A percentile compares a stretch with the other conserved stretches of the same genome.
Evolutionary conservation across 2,797 vertebrate species (phyloP).

Genomic region (Fistularia tabacaria): DNA sequence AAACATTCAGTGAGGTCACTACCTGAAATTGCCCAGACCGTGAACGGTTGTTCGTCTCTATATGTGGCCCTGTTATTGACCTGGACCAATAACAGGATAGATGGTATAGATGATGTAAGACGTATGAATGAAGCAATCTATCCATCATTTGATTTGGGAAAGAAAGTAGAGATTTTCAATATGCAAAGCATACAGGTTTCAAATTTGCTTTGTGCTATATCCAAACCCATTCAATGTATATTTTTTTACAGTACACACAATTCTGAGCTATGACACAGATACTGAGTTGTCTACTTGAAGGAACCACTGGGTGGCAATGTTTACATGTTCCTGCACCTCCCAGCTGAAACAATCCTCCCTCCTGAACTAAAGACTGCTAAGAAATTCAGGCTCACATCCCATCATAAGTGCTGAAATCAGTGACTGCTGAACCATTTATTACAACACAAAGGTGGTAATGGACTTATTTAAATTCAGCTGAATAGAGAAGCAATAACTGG

Average conservation of each 20-base stretch:
- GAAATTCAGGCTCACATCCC: not conserved
- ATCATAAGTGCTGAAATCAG: conserved; percentile 7
- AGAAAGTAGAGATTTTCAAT: too few species aligned
- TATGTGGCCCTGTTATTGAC: too few species aligned
- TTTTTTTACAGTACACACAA: not conserved
- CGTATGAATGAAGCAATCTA: too few species aligned
- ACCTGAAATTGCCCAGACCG: too few species aligned
- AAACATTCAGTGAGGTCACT: too few species aligned
- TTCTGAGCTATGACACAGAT: not conserved
- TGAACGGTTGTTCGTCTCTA: too few species aligned
- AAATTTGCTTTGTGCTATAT: too few species aligned
- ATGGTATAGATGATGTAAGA: too few species aligned
- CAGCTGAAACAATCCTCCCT: not conserved
- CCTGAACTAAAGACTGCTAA: not conserved
- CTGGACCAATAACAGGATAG: too few species aligned
- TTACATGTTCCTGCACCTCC: not conserved
- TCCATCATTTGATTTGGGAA: too few species aligned
- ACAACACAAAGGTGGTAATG: conserved; percentile 33
- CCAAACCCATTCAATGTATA: not conserved
- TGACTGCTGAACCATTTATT: conserved; percentile 16
- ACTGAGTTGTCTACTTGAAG: not conserved
- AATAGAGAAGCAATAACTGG: conserved; percentile 11
- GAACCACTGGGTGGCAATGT: conserved; percentile 29
- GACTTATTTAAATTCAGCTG: conserved; percentile 28
- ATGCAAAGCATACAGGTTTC: too few species aligned